phyloP scores from a whole-genome alignment of 2,888 invertebrate species.

The Cyrtodaria siliqua region DNA sequence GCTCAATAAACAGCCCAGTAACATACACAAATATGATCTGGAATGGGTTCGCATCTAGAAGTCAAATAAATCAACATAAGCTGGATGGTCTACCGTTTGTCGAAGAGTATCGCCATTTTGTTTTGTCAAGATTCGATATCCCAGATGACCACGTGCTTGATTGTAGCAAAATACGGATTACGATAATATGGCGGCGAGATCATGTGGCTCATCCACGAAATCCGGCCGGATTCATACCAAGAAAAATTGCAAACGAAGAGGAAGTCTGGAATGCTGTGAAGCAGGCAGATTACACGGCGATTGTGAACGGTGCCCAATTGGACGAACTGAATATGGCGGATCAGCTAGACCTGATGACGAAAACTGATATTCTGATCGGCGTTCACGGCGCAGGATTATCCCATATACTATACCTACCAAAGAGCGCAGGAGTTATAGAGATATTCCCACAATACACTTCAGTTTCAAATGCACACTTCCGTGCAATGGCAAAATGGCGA shows the following conservation, averaged over 20 bases:
- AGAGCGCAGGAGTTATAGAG: conserved; percentile 82
- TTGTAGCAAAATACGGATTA: conserved; percentile 75
- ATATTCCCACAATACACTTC: conserved; percentile 78
- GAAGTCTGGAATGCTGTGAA: conserved; percentile 76
- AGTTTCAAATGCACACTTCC: conserved; percentile 74
- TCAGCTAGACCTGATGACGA: conserved; percentile 79
- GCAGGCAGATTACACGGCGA: conserved; percentile 65
- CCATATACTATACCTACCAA: conserved; percentile 82
- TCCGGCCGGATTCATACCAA: conserved; percentile 77
- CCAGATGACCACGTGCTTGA: conserved; percentile 60
- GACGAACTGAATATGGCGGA: conserved; percentile 79
- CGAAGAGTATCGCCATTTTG: conserved; percentile 82
- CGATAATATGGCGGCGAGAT: conserved; percentile 83
- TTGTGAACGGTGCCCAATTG: conserved; percentile 78
- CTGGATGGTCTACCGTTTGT: conserved; percentile 72
- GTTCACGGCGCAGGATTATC: conserved; percentile 86
- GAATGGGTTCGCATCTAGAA: conserved; percentile 81
- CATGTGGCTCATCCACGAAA: conserved; percentile 85
- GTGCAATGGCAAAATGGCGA: conserved; percentile 82
- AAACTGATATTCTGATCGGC: conserved; percentile 84
- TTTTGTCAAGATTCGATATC: conserved; percentile 70
- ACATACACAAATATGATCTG: conserved; percentile 77
- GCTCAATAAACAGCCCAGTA: conserved; percentile 67
- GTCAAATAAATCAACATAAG: conserved; percentile 78
- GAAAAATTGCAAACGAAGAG: conserved; percentile 84